A percentile compares a stretch with the other conserved stretches of the same genome.
These are phyloP conservation scores for Heliangelus exortis DNA, from an alignment of 2,797 vertebrate genomes.

Conservation along the genomic window DNA sequence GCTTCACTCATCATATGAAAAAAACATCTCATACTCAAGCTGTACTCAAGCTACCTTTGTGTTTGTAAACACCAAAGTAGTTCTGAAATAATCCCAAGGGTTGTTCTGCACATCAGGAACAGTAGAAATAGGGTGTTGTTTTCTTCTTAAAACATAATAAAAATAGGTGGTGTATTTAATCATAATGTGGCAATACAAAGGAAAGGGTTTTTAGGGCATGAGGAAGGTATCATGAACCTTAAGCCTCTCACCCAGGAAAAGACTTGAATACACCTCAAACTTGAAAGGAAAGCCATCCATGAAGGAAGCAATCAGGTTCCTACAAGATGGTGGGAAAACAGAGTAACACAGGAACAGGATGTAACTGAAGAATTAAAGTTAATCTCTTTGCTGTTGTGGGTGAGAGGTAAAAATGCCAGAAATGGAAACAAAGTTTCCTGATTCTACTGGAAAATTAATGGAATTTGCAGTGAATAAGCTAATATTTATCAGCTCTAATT, in stretches of 20 bases:
- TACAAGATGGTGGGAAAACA: slow-evolving; percentile 59
- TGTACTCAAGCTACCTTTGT: not conserved
- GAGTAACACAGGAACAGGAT: slow-evolving; percentile 67
- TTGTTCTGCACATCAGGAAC: not conserved
- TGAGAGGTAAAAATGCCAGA: slow-evolving; percentile 69
- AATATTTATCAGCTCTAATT: not conserved
- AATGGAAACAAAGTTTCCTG: slow-evolving; percentile 68
- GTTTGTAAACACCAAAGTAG: not conserved
- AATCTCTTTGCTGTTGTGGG: slow-evolving; percentile 50
- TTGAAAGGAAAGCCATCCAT: slow-evolving; percentile 13
- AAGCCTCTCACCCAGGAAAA: slow-evolving; percentile 11
- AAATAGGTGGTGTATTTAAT: not conserved
- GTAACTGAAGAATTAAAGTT: slow-evolving; percentile 59
- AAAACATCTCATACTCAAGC: not conserved
- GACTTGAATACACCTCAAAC: slow-evolving; percentile 22
- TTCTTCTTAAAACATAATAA: not conserved
- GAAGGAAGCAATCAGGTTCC: slow-evolving; percentile 51
- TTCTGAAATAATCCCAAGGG: not conserved
- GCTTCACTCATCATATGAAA: not conserved
- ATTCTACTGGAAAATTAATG: slow-evolving; percentile 4
- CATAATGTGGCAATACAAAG: not conserved
- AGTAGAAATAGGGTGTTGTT: not conserved
- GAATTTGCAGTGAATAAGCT: not conserved
- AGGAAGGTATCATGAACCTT: not conserved
- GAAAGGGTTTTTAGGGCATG: not conserved